Base-by-base conservation (phyloP, 2,888 invertebrate genomes). In the Macrostomum cliftonense region DNA sequence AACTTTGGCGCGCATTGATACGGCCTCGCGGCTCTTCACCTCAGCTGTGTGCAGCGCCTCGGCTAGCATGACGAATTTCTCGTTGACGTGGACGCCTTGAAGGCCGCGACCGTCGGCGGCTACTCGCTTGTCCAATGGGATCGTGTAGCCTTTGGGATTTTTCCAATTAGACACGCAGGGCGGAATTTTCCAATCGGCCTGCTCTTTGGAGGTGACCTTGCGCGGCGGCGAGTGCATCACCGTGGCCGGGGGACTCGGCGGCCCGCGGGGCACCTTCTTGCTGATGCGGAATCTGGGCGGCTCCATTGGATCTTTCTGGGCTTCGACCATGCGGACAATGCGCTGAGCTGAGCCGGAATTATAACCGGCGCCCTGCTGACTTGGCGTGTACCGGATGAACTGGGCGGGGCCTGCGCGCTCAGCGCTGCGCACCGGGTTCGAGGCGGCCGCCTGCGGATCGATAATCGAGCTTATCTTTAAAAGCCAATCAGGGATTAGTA, bases 141-240 rank as follows among this genome's bases (percentile, higher is more conserved):
- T 93, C 0, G 95, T 97, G 73, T 91, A 91, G 60, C 85, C 83
- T 80, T 91, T 93, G 4, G 93, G 86, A 70, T 99, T 97, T 73
- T 97, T 97, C 97, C 97, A 99, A 67, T 97, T 97, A 0, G 87
- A 88, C 55, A 99, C 93, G 61, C 95, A 97, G 0, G 97, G 97
- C 9, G 97, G 97, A 57, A 85, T 83, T 73, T 95, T 95, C 97
- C 97, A 97, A 68, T 97, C 97, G 53, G 91, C 81, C 67, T 97
- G 97, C 66, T 99, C 97, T 65, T 95, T 93, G 0, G 93, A 93
- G 2, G 95, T 91, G 0, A 74, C 89, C 66, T 95, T 82, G 47
- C 95, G 77, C 0, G 95, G 91, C 0, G 97, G 97, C 0, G 93
- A 95, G 73, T 97, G 97, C 71, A 99, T 77, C 12, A 97, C 93